Evolutionary conservation across 2,113 vertebrate genomes (phyloP).

Genomic region (Lepus americanus): DNA sequence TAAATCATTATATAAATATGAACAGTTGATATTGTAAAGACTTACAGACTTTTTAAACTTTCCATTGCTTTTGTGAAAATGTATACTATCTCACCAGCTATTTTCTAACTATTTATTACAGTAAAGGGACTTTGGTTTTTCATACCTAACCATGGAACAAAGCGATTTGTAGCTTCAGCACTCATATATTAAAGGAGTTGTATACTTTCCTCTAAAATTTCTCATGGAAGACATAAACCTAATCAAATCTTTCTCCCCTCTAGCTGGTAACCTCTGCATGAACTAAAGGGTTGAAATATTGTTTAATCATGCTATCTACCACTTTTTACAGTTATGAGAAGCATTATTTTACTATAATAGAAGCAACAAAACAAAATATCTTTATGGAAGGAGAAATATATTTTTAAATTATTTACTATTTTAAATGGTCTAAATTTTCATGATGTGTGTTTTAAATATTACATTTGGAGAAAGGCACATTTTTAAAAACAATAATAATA

Average conservation of each 20-base stretch:
- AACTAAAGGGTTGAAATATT: conserved; percentile 93
- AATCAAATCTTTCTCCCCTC: conserved; percentile 91
- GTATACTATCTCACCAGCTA: conserved; percentile 75
- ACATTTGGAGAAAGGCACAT: conserved; percentile 12
- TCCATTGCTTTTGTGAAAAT: conserved; percentile 70
- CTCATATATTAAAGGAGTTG: conserved; percentile 86
- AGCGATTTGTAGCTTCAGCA: conserved; percentile 84
- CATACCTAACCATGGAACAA: conserved; percentile 81
- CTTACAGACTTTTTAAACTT: conserved; percentile 71
- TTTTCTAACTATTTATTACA: conserved; percentile 82
- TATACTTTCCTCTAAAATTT: conserved; percentile 88
- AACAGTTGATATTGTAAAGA: conserved; percentile 65
- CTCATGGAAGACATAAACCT: conserved; percentile 90
- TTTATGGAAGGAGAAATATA: conserved; percentile 51
- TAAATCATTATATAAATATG: conserved; percentile 24
- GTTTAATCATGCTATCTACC: conserved; percentile 89
- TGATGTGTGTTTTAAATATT: conserved; percentile 46
- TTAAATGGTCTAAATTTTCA: conserved; percentile 52
- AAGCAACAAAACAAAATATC: conserved; percentile 87
- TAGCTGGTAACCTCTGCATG: conserved; percentile 91
- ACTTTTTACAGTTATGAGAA: conserved; percentile 86
- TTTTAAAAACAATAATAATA: conserved; percentile 31
- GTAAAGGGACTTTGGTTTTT: conserved; percentile 81
- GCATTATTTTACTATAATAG: conserved; percentile 86
- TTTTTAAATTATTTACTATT: conserved; percentile 77